phyloP scores from a whole-genome alignment of 2,113 vertebrate genomes.

The Struthidea cinerea region DNA sequence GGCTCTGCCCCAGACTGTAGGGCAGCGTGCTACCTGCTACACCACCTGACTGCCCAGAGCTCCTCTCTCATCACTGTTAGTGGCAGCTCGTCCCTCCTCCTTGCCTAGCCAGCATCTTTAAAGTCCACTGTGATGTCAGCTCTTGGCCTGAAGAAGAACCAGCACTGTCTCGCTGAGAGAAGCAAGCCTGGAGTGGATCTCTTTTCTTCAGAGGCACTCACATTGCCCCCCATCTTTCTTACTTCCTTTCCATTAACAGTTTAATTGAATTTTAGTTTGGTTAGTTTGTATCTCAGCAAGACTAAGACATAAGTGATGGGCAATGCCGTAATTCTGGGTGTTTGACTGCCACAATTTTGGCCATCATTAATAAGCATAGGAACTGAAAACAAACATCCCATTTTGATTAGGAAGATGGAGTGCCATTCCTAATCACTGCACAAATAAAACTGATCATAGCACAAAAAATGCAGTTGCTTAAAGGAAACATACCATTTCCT shows the following conservation, averaged over 20 bases:
- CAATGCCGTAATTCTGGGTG: neutral
- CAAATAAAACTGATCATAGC: conserved; percentile 10
- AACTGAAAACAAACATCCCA: neutral
- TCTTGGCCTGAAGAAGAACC: neutral
- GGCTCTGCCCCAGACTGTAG: neutral
- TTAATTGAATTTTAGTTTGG: neutral
- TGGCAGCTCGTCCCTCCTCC: neutral
- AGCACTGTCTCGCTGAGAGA: neutral
- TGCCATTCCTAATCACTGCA: neutral
- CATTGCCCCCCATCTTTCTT: neutral
- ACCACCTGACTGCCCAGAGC: neutral
- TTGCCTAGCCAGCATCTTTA: neutral
- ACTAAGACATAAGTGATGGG: neutral
- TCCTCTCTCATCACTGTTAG: neutral
- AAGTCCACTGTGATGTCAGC: neutral
- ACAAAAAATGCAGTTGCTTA: neutral
- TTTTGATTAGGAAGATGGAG: conserved; percentile 2
- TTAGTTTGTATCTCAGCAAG: neutral
- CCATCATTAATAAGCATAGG: neutral
- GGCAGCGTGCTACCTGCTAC: neutral
- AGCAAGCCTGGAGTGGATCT: neutral
- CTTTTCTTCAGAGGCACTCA: neutral
- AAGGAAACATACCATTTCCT: conserved; percentile 27
- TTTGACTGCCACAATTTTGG: neutral
- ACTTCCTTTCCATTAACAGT: neutral